Conservation (phyloP, 2,888 invertebrate genomes). For the Iselma pallidipennis region DNA sequence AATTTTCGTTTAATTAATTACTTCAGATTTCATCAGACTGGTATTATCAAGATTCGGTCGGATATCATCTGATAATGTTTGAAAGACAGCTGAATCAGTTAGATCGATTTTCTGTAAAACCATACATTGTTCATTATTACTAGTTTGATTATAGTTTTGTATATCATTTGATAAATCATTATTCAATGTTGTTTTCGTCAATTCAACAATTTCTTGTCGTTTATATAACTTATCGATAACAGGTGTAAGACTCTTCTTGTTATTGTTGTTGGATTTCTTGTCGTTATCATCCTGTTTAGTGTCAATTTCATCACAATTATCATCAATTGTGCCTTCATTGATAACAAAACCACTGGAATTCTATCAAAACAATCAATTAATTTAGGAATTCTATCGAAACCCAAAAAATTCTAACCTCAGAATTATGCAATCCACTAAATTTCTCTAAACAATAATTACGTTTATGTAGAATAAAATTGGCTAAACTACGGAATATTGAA, state of each 20-base stretch:
- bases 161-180: slow-evolving; percentile 37
- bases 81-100: slow-evolving; percentile 67
- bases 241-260: slow-evolving; percentile 14
- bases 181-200: slow-evolving; percentile 36
- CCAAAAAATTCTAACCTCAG: not conserved
- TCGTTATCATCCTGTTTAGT: not conserved
- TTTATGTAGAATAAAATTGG: slow-evolving; percentile 89
- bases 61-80: slow-evolving; percentile 55
- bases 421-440: slow-evolving; percentile 41
- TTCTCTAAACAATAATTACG: slow-evolving; percentile 75
- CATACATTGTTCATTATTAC: slow-evolving; percentile 20
- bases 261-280: not conserved
- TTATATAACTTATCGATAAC: slow-evolving; percentile 41
- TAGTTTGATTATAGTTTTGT: slow-evolving; percentile 14
- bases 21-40: slow-evolving; percentile 65
- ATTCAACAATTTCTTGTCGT: slow-evolving; percentile 40
- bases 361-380: slow-evolving; percentile 18
- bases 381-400: not conserved
- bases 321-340: not conserved
- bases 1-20: slow-evolving; percentile 50
- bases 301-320: not conserved
- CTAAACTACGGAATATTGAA: slow-evolving; percentile 82
- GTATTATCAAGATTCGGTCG: slow-evolving; percentile 32
- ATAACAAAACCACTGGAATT: slow-evolving; percentile 5
- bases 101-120: slow-evolving; percentile 63